A percentile compares a stretch with the other conserved stretches of the same genome.
phyloP scores from a whole-genome alignment of 2,113 vertebrate genomes.

The Engraulis encrasicolus region DNA sequence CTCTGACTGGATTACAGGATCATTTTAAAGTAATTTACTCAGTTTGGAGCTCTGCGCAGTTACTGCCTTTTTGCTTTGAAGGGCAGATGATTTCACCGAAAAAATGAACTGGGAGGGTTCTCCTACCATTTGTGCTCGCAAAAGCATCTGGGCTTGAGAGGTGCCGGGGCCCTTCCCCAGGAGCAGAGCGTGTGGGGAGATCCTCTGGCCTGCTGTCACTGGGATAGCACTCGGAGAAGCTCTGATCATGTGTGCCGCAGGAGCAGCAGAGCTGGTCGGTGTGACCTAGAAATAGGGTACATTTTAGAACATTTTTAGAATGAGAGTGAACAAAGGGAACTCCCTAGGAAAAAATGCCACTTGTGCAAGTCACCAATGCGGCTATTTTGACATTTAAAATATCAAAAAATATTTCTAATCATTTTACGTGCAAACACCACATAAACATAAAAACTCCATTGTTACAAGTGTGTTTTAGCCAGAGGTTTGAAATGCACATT shows the following conservation, averaged over 20 bases:
- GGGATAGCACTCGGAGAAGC: slow-evolving; percentile 64
- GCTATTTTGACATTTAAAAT: no score
- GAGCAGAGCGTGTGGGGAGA: slow-evolving; percentile 73
- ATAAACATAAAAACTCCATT: no score
- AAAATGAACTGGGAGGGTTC: not conserved
- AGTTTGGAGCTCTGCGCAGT: no score
- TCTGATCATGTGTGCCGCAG: slow-evolving; percentile 60
- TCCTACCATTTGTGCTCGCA: slow-evolving; percentile 78
- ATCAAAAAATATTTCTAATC: no score
- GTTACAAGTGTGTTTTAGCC: no score
- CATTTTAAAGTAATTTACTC: no score
- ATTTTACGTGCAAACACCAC: no score
- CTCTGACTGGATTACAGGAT: no score
- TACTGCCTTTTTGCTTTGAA: no score
- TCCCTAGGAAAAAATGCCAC: not conserved
- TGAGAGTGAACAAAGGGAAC: not conserved
- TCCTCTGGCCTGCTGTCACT: slow-evolving; percentile 60
- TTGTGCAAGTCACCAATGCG: no score
- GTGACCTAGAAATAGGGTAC: slow-evolving; percentile 57
- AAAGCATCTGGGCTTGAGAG: slow-evolving; percentile 75
- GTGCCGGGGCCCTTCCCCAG: slow-evolving; percentile 71
- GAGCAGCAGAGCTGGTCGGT: slow-evolving; percentile 56
- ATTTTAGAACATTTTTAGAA: not conserved
- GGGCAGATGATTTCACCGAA: not conserved
- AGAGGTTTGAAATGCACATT: no score